These are phyloP conservation scores for Macrosiphum euphorbiae DNA, from an alignment of 2,888 invertebrate genomes.

Conservation along the genomic window DNA sequence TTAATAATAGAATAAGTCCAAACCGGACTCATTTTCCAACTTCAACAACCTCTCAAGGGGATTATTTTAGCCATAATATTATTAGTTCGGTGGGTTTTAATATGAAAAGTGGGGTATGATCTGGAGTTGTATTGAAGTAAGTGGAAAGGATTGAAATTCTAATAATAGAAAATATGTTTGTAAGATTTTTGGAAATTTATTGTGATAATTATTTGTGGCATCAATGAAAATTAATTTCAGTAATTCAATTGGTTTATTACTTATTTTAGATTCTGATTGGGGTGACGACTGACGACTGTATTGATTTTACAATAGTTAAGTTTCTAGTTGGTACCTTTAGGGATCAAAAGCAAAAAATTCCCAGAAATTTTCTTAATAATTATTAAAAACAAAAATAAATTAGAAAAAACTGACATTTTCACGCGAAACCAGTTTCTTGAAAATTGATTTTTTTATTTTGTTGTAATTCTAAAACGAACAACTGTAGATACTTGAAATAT, in stretches of 20 bases:
- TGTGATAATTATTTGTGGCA: not conserved
- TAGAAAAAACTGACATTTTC: not conserved
- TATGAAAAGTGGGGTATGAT: not conserved
- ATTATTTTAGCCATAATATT: not conserved
- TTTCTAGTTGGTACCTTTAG: too few relatives aligned
- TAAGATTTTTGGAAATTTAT: too few relatives aligned
- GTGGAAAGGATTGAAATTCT: not conserved
- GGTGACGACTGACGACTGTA: not conserved
- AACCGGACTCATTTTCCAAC: not conserved
- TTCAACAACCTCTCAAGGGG: not conserved
- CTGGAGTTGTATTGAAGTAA: not conserved
- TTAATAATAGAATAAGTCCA: not conserved
- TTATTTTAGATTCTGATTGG: not conserved
- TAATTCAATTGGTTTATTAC: not conserved
- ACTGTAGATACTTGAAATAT: not conserved
- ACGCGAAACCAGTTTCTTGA: not conserved
- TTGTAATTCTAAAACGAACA: not conserved
- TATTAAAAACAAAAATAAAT: not conserved
- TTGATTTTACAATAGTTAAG: not conserved
- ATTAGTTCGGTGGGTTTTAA: not conserved
- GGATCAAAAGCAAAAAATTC: too few relatives aligned
- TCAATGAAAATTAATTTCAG: not conserved
- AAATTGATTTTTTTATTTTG: not conserved
- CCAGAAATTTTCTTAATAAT: too few relatives aligned
- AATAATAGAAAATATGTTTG: too few relatives aligned